Evolutionary conservation across 2,797 vertebrate genomes (phyloP).

Genomic region (Rhinella marina): DNA sequence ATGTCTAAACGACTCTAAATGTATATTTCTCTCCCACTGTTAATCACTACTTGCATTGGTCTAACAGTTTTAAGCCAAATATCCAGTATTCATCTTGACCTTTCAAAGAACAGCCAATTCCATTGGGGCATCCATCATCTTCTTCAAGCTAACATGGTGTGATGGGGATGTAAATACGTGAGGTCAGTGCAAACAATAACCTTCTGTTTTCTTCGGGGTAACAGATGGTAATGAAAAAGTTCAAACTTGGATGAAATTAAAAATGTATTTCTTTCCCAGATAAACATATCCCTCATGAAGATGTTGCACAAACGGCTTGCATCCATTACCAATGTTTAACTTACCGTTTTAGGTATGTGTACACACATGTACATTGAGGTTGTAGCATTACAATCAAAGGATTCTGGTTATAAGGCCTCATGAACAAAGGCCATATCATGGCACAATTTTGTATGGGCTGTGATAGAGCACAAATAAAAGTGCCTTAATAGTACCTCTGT

Average conservation of each 20-base stretch:
- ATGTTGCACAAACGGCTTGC: background rate
- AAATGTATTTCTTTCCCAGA: background rate
- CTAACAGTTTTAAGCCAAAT: background rate
- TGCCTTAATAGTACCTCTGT: too few species aligned
- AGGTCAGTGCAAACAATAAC: conserved; percentile 38
- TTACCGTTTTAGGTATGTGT: background rate
- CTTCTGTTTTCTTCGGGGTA: conserved; percentile 35
- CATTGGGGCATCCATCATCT: conserved; percentile 29
- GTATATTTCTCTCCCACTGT: too few species aligned
- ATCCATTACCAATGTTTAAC: background rate
- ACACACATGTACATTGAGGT: background rate
- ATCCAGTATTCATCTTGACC: background rate
- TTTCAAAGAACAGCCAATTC: background rate
- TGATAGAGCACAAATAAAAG: too few species aligned
- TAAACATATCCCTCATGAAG: background rate
- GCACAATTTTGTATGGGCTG: too few species aligned
- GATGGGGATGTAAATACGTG: conserved; percentile 32
- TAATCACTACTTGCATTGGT: background rate
- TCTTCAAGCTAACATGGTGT: conserved; percentile 11
- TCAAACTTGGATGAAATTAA: background rate
- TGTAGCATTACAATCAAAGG: too few species aligned
- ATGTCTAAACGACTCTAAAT: background rate
- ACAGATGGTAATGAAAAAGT: conserved; percentile 37
- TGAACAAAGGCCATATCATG: too few species aligned
- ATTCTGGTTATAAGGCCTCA: too few species aligned